Evolutionary conservation across 2,888 invertebrate genomes (phyloP), one percentile per base, ranked within the genome.

Genomic region (Ommatoiulus sabulosus): DNA sequence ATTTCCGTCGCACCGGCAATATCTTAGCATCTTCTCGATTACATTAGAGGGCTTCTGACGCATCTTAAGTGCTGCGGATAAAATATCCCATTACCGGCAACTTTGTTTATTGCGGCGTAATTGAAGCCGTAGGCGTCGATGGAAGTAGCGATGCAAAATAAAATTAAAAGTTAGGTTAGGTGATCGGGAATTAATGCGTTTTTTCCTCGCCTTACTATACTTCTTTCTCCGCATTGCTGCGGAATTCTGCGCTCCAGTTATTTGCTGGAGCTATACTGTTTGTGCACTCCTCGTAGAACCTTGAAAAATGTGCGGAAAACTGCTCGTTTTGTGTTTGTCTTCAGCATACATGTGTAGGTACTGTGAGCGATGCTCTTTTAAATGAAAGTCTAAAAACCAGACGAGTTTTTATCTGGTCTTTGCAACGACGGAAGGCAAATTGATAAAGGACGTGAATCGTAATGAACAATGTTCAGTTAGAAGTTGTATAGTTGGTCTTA

Each of bases 101-200:
- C 10, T 72, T 24, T 72, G 72, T 72, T 72, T 72, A 72, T 72
- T 24, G 72, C 72, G 72, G n/a, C 72, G 72, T 24, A 72, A 72
- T 72, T 72, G 1, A 8, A 72, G 72, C 24, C 12, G 63, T 20
- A 63, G 63, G 63, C 63, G 20, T n/a, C n/a, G 20, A n/a, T 20
- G 63, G 24, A 72, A 72, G 72, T 12, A 10, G 24, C 24, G 24
- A 72, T 72, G 72, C 24, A 24, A 72, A 24, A 10, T 72, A 72
- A 72, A 72, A 72, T 24, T 72, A 24, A 35, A 24, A 72, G 24
- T 72, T 24, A 10, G 72, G 72, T 24, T 72, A 72, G 72, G 24
- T 72, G 72, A 72, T 72, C 72, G 72, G 72, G 24, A 72, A 72
- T 72, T 72, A 72, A 72, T 24, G 72, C 24, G 63, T 20, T 63